A percentile compares a stretch with the other conserved stretches of the same genome.
Evolutionary conservation across 2,113 vertebrate species (phyloP).

Genomic region (Hippocampus mohnikei): DNA sequence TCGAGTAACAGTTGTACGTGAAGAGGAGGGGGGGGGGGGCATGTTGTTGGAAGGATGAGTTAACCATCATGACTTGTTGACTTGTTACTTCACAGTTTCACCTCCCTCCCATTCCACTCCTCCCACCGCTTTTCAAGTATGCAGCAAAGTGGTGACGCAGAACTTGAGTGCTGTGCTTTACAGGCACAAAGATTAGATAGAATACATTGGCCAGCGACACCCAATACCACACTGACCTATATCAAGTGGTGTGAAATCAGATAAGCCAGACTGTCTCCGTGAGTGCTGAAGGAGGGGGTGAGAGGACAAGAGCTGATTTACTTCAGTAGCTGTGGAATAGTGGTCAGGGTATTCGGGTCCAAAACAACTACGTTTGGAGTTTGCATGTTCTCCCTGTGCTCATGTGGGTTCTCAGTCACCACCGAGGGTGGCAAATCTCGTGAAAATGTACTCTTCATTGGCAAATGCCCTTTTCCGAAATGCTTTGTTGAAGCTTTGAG

Average conservation of each 20-base stretch:
- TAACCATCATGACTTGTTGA: constrained; percentile 9
- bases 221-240: constrained; percentile 54
- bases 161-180: constrained; percentile 34
- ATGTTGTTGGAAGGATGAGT: not conserved
- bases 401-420: not conserved
- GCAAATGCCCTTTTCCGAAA: too few species aligned
- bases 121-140: constrained; percentile 16
- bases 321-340: constrained; percentile 45
- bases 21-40: too few species aligned
- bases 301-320: constrained; percentile 55
- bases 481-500: too few species aligned
- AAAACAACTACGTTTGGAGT: not conserved
- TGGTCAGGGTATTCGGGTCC: not conserved
- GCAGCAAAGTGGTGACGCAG: constrained; percentile 21
- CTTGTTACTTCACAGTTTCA: constrained; percentile 18
- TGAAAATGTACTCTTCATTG: not conserved
- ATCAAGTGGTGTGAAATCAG: constrained; percentile 63
- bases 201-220: constrained; percentile 45
- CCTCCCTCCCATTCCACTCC: constrained; percentile 7
- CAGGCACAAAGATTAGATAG: constrained; percentile 54
- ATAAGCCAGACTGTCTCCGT: constrained; percentile 57
- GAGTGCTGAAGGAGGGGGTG: constrained; percentile 43
- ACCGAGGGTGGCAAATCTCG: not conserved
- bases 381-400: not conserved
- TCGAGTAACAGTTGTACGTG: not conserved